phyloP scores from a whole-genome alignment of 2,113 vertebrate species.

The Chloropsis cyanopogon region DNA sequence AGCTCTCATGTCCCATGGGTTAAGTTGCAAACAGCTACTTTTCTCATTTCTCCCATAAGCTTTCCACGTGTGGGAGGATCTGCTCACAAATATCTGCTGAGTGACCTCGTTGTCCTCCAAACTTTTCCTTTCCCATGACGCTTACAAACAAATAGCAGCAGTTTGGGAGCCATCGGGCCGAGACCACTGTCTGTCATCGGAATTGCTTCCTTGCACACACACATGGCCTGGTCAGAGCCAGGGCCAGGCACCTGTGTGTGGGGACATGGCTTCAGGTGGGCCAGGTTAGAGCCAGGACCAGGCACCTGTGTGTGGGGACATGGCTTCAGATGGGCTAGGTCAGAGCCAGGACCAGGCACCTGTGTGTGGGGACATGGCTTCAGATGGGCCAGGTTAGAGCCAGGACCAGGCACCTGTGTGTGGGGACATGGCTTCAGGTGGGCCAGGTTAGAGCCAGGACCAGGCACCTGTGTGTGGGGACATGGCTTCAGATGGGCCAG shows the following conservation, averaged over 20 bases:
- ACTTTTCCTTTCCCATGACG: neutral
- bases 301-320: neutral
- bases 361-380: neutral
- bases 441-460: neutral
- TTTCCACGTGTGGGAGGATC: slow-evolving; percentile 24
- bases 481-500: neutral
- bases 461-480: neutral
- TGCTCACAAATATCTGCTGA: neutral
- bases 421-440: neutral
- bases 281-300: neutral
- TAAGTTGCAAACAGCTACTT: slow-evolving; percentile 30
- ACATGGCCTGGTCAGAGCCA: rapidly evolving
- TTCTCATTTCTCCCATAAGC: slow-evolving; percentile 6
- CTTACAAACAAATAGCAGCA: neutral
- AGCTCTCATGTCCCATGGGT: neutral
- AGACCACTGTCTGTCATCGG: rapidly evolving
- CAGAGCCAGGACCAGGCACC: rapidly evolving
- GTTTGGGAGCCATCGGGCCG: neutral
- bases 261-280: neutral
- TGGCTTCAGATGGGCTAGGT: neutral
- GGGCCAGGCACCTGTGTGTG: too few relatives aligned
- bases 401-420: neutral
- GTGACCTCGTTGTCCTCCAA: neutral
- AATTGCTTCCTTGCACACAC: neutral
- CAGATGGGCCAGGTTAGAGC: neutral